Percentiles rank a stretch among this genome's conserved stretches.
Evolutionary conservation across 64 coral and sea anemone species (phyloP).

Genomic region (Pocillopora damicornis): DNA sequence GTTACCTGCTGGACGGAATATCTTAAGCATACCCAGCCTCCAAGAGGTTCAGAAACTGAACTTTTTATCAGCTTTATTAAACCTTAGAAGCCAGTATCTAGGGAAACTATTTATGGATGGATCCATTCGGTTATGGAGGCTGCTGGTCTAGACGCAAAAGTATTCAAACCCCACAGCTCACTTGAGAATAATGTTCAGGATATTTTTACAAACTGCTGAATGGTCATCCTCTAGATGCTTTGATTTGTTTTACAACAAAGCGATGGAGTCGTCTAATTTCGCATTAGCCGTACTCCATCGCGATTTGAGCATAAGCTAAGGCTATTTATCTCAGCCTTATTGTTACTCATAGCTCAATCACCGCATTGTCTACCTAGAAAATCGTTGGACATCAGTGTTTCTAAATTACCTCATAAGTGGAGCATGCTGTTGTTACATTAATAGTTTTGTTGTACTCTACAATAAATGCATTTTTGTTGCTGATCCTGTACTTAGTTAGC

Average conservation of each 20-base stretch:
- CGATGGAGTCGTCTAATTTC: neutral
- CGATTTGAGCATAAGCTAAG: neutral
- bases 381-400: neutral
- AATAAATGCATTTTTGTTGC: neutral
- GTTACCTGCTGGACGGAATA: constrained; percentile 36
- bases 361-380: neutral
- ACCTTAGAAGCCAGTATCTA: neutral
- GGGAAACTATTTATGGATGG: constrained; percentile 20
- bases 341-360: neutral
- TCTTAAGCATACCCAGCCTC: neutral
- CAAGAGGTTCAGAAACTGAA: constrained; percentile 11
- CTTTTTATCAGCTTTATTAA: constrained; percentile 31
- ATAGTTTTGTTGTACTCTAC: neutral
- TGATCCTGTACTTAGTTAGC: neutral
- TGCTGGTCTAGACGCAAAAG: neutral
- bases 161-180: constrained; percentile 45
- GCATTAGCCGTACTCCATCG: neutral
- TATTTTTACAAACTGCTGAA: neutral
- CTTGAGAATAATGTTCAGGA: neutral
- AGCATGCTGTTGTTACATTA: neutral
- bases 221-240: constrained; percentile 2
- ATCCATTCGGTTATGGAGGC: constrained; percentile 26
- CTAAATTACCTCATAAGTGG: neutral
- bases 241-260: neutral
- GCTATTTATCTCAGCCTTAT: neutral